Evolutionary conservation across 2,888 invertebrate genomes (phyloP).

Genomic region (Helobdella robusta): DNA sequence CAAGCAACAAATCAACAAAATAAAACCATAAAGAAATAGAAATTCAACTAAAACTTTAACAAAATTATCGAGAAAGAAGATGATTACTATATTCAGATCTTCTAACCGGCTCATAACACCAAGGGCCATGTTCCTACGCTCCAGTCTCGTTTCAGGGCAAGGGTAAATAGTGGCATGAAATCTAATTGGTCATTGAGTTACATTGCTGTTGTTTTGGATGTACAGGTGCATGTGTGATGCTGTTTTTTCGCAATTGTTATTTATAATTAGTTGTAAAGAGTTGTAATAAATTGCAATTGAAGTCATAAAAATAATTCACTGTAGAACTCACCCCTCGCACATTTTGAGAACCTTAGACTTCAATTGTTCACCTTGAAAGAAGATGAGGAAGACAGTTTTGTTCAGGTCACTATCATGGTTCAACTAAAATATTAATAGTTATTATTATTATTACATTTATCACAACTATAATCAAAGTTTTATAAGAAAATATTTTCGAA

Average conservation of each 20-base stretch:
- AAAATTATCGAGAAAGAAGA: background rate
- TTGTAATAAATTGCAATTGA: background rate
- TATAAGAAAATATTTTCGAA: no score
- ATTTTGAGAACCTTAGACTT: slow-evolving; percentile 95
- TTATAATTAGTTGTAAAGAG: background rate
- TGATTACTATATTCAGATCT: slow-evolving; percentile 43
- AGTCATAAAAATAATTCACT: background rate
- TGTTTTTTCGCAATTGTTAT: no score
- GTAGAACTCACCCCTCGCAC: slow-evolving; percentile 72
- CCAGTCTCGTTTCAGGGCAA: slow-evolving; percentile 45
- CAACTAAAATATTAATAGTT: background rate
- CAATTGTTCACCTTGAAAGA: slow-evolving; percentile 84
- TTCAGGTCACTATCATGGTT: slow-evolving; percentile 53
- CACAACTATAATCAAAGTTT: background rate
- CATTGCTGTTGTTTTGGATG: background rate
- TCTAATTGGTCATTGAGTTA: slow-evolving; percentile 34
- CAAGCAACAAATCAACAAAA: background rate
- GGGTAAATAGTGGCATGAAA: slow-evolving; percentile 47
- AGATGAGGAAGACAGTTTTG: slow-evolving; percentile 79
- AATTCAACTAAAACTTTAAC: background rate
- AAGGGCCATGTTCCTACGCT: slow-evolving; percentile 44
- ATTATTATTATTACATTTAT: background rate
- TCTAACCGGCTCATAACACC: slow-evolving; percentile 45
- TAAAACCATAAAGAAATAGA: background rate
- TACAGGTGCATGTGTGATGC: no score